Base-by-base conservation (phyloP, 1,140 invertebrate species). In the Formica exsecta region DNA sequence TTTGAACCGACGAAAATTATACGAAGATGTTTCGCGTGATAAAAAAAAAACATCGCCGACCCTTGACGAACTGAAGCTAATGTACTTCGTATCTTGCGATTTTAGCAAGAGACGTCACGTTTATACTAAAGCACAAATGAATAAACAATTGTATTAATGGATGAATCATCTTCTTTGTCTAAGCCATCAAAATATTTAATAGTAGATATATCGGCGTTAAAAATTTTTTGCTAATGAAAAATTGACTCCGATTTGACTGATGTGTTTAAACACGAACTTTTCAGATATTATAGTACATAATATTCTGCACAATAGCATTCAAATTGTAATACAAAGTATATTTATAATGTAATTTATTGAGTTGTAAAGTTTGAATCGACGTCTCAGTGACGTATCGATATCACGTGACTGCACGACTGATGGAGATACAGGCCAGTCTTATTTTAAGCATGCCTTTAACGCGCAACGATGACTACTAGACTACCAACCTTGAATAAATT, bases 111-210 rank as follows among this genome's bases (percentile, higher is more conserved):
- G n/a, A 75, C 66, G 74, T 84, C 83, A 90, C 81, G 70, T 90
- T 90, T 88, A 83, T 90, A 90, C 83, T 86, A 84, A 88, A 90
- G 86, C 89, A 90, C 89, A 88, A 90, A 90, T 86, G 76, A 90
- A 90, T 90, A 90, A 90, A 84, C 77, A 59, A 83, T 75, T 90
- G 83, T 90, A 90, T 83, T 54, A 81, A 90, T 87, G 64, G 64
- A 16, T 29, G 59, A 62, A 25, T 32, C 44, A 48, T 61, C 1
- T 62, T 68, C 7, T 16, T 36, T 79, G 6, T 9, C 29, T 41
- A 48, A 25, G 22, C 13, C 11, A 36, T 16, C 36, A 22, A 54
- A 3, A 16, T 38, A 19, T 36, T 74, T 7, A 48, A 48, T 3
- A 44, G 9, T 44, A 29, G 9, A 19, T 68, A 36, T n/a, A 36